Percentiles rank a stretch among this genome's conserved stretches.
phyloP scores from a whole-genome alignment of 1,140 invertebrate genomes.

The Drosophila arawakana region DNA sequence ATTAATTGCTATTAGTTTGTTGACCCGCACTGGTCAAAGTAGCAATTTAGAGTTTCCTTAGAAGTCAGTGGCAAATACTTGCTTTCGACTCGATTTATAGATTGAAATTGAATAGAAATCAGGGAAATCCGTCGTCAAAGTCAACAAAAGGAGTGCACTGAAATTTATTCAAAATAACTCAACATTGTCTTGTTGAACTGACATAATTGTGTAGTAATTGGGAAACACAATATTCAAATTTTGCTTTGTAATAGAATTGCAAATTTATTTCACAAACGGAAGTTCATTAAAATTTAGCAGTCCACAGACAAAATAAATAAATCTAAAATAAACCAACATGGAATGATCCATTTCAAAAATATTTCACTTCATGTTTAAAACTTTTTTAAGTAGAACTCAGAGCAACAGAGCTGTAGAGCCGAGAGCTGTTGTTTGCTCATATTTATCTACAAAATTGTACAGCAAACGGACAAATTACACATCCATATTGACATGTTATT shows the following conservation, averaged over 20 bases:
- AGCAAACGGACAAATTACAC: conserved; percentile 49
- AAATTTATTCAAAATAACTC: background rate
- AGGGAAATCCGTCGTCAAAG: too few species aligned
- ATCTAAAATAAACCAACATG: conserved; percentile 11
- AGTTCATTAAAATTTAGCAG: conserved; percentile 22
- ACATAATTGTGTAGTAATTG: background rate
- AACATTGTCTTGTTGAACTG: background rate
- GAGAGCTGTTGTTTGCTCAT: conserved; percentile 29
- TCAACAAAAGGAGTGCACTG: too few species aligned
- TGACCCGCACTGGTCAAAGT: conserved; percentile 7
- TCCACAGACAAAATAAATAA: conserved; percentile 21
- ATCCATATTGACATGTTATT: conserved; percentile 54
- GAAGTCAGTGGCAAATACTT: background rate
- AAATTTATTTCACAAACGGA: background rate
- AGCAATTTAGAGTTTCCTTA: background rate
- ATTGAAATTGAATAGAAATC: too few species aligned
- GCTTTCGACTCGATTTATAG: background rate
- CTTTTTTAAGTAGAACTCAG: conserved; percentile 16
- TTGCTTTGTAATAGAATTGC: background rate
- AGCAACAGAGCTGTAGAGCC: background rate
- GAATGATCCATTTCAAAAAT: conserved; percentile 19
- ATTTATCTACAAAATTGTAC: conserved; percentile 44
- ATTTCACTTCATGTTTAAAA: conserved; percentile 17
- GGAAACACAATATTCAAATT: conserved; percentile 7
- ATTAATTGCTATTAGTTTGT: conserved; percentile 49